Evolutionary conservation across 1,140 invertebrate genomes (phyloP).

Genomic region (Tachypleus tridentatus): DNA sequence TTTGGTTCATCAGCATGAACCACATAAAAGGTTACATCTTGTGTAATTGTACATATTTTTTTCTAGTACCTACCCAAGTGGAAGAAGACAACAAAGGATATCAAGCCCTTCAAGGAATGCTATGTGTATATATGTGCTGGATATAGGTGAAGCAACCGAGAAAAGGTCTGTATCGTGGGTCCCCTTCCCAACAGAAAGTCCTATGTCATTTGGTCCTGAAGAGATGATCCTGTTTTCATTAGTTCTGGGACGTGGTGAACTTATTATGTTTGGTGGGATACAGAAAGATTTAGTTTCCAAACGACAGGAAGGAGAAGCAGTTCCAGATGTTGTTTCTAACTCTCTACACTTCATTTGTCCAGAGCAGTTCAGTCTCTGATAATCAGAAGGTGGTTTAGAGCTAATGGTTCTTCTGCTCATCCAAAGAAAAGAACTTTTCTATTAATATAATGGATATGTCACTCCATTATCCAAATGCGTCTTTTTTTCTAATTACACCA

Average conservation of each 20-base stretch:
- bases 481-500: too few relatives aligned
- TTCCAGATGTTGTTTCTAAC: slow-evolving; percentile 20
- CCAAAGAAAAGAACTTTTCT: too few relatives aligned
- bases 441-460: too few relatives aligned
- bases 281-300: slow-evolving; percentile 48
- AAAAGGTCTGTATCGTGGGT: slow-evolving; percentile 55
- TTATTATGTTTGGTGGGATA: slow-evolving; percentile 90
- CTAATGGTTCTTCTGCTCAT: too few relatives aligned
- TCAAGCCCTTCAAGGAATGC: slow-evolving; percentile 36
- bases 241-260: slow-evolving; percentile 73
- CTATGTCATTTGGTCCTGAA: slow-evolving; percentile 45
- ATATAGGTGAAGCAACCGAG: slow-evolving; percentile 56
- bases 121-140: slow-evolving; percentile 71
- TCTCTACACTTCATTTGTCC: slow-evolving; percentile 15
- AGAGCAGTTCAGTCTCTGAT: too few relatives aligned
- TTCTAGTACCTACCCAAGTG: too few relatives aligned
- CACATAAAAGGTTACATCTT: too few relatives aligned
- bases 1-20: too few relatives aligned
- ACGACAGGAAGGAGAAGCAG: slow-evolving; percentile 14
- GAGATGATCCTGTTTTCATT: slow-evolving; percentile 82
- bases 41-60: too few relatives aligned
- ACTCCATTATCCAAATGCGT: too few relatives aligned
- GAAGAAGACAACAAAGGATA: too few relatives aligned
- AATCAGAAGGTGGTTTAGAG: too few relatives aligned
- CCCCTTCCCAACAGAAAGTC: slow-evolving; percentile 29